These are phyloP conservation scores for Neofelis nebulosa DNA, from an alignment of 2,113 vertebrate species.

Conservation along the genomic window DNA sequence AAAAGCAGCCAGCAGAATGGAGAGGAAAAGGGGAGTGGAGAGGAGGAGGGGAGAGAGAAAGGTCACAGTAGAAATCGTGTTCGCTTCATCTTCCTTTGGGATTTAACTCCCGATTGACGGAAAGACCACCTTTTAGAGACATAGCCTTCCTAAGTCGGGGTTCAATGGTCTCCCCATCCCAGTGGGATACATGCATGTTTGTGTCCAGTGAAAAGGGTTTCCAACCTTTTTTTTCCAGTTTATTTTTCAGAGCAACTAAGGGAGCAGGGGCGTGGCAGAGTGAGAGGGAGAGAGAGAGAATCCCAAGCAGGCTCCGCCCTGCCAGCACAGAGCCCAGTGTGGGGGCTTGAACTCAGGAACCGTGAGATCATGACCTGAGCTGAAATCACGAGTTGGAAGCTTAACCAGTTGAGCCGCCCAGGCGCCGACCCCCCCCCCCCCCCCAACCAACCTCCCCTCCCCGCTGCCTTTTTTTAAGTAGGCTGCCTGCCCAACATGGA, in stretches of 20 bases:
- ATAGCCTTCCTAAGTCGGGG: background rate
- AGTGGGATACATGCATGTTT: background rate
- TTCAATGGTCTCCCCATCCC: background rate
- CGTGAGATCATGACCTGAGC: no score
- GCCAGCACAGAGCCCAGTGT: no score
- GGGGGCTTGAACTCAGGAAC: no score
- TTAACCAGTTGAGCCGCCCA: no score
- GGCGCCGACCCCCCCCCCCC: fast-evolving
- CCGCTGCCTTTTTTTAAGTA: background rate
- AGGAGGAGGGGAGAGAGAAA: background rate
- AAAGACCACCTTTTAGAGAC: background rate
- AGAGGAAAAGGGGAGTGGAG: background rate
- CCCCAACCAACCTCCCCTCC: no score
- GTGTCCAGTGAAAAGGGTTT: background rate
- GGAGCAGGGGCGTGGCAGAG: no score
- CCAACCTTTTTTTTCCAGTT: background rate
- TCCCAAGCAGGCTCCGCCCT: no score
- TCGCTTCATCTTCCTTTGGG: background rate
- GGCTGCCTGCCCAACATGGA: background rate
- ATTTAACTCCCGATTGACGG: background rate
- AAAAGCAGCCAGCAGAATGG: background rate
- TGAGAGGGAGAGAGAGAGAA: no score
- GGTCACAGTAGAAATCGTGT: fast-evolving
- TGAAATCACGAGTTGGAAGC: no score
- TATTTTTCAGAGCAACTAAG: no score